Conservation (phyloP, 2,113 vertebrate species). For the Salvelinus namaycush region DNA sequence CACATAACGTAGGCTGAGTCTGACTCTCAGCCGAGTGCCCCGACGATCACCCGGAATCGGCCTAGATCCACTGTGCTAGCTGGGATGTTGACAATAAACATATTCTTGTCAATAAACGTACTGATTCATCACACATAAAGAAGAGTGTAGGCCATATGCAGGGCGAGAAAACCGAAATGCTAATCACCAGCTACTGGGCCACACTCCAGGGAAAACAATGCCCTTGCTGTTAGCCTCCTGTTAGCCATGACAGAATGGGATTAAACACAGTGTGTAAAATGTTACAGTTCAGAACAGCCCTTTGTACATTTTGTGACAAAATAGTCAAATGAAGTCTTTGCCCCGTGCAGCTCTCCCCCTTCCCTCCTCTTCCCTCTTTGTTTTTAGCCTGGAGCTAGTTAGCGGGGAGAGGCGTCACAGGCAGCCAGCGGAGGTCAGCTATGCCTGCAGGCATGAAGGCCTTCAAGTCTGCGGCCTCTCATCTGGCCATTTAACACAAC, state of each 20-base stretch:
- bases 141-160: background rate
- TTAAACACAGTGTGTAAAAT: conserved; percentile 65
- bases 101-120: background rate
- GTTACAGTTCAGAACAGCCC: conserved; percentile 53
- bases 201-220: conserved; percentile 43
- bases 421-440: conserved; percentile 62
- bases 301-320: conserved; percentile 61
- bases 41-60: no score
- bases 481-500: background rate
- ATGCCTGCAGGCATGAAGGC: conserved; percentile 58
- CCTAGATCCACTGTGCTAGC: no score
- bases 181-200: conserved; percentile 27
- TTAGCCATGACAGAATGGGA: conserved; percentile 60
- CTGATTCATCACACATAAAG: background rate
- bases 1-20: no score
- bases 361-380: background rate
- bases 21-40: no score
- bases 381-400: conserved; percentile 65
- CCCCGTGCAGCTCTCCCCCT: conserved; percentile 29
- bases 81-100: no score
- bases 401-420: conserved; percentile 54
- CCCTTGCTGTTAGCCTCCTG: conserved; percentile 58
- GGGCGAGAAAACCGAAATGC: background rate
- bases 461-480: background rate
- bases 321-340: conserved; percentile 68